Conservation (phyloP, 2,888 invertebrate genomes). For the Macaria liturata region DNA sequence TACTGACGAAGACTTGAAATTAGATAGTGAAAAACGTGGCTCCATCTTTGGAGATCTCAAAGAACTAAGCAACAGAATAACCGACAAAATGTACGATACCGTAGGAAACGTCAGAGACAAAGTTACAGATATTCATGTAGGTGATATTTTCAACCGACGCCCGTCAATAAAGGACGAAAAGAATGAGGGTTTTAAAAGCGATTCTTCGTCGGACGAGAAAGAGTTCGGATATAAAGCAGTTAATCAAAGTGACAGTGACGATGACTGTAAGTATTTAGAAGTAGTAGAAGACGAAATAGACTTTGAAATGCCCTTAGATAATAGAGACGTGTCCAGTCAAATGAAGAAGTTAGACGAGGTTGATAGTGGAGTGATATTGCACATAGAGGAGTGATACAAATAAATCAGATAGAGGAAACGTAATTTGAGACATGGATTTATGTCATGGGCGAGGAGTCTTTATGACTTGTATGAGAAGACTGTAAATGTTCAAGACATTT, state of each 20-base stretch:
- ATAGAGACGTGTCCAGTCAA: conserved; percentile 3
- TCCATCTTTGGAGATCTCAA: conserved; percentile 53
- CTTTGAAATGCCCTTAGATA: conserved; percentile 52
- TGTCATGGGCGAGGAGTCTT: background rate
- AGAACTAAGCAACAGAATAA: conserved; percentile 56
- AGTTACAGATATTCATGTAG: conserved; percentile 55
- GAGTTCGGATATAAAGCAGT: conserved; percentile 47
- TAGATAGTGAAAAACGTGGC: conserved; percentile 40
- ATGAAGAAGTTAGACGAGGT: conserved; percentile 22
- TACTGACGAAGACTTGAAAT: conserved; percentile 45
- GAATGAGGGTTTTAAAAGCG: conserved; percentile 43
- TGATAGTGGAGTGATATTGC: conserved; percentile 35
- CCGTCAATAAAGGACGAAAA: conserved; percentile 52
- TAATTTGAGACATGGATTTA: conserved; percentile 6
- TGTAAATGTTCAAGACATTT: too few relatives aligned
- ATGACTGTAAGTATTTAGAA: conserved; percentile 70
- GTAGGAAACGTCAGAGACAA: conserved; percentile 60
- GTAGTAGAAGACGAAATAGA: conserved; percentile 72
- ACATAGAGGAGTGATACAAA: conserved; percentile 43
- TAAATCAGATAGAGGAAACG: background rate
- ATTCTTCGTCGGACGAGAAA: conserved; percentile 38
- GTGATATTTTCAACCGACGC: conserved; percentile 55
- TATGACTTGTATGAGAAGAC: background rate
- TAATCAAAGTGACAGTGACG: conserved; percentile 63
- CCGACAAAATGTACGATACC: conserved; percentile 66